These are phyloP conservation scores for Lepus europaeus DNA, from an alignment of 2,113 vertebrate genomes.

Conservation along the genomic window DNA sequence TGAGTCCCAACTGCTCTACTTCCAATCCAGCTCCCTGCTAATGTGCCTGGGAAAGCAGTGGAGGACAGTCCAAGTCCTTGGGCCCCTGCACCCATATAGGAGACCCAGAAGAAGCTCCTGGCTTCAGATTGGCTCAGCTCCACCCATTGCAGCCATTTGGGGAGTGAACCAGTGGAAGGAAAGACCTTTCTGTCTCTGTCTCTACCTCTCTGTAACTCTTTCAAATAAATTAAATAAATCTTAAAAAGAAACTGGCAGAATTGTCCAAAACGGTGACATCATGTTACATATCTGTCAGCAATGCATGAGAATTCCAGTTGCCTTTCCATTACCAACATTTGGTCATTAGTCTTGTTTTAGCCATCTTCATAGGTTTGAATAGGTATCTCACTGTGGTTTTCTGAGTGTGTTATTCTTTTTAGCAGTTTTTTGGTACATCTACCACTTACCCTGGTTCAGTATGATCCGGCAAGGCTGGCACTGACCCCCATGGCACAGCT, in stretches of 20 bases:
- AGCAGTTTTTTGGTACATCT: not conserved
- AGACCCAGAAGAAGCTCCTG: too few species aligned
- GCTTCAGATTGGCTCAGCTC: too few species aligned
- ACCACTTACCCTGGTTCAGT: slow-evolving; percentile 92
- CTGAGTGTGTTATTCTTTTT: not conserved
- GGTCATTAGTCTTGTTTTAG: not conserved
- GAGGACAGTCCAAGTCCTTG: too few species aligned
- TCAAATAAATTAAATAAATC: too few species aligned
- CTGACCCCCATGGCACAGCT: slow-evolving; percentile 94
- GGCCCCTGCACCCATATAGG: too few species aligned
- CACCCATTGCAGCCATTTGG: too few species aligned
- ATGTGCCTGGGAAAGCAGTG: too few species aligned
- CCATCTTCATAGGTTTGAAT: not conserved
- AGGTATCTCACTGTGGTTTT: not conserved
- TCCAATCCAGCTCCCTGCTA: too few species aligned
- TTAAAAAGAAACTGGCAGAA: not conserved
- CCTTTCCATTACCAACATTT: not conserved
- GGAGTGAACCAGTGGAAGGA: too few species aligned
- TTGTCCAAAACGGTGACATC: not conserved
- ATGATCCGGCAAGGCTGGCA: slow-evolving; percentile 94
- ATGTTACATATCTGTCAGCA: not conserved
- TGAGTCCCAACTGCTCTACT: too few species aligned
- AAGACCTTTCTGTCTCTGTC: too few species aligned
- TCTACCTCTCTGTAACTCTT: too few species aligned
- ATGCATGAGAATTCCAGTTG: not conserved